Conservation (phyloP, 2,888 invertebrate species). For the Entomobrya multifasciata region DNA sequence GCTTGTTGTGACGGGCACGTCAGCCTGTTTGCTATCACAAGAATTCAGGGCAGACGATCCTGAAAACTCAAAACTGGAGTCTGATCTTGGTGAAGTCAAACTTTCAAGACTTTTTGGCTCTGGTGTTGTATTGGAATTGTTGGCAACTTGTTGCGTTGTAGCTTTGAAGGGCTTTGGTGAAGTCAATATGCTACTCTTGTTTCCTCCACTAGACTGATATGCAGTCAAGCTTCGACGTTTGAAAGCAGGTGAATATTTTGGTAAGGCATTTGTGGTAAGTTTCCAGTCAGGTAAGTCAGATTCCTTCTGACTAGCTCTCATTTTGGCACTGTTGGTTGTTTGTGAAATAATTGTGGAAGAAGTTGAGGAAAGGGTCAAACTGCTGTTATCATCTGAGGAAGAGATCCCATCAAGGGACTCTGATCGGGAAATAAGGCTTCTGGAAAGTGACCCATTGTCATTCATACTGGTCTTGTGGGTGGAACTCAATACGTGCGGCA, state of each 20-base stretch:
- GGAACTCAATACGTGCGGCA: conserved; percentile 61
- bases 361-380: conserved; percentile 49
- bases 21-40: conserved; percentile 39
- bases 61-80: conserved; percentile 83
- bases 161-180: conserved; percentile 73
- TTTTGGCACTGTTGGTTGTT: conserved; percentile 70
- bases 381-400: conserved; percentile 59
- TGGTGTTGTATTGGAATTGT: conserved; percentile 77
- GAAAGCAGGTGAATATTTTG: conserved; percentile 91
- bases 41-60: too few species aligned
- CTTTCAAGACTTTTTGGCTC: conserved; percentile 84
- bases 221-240: conserved; percentile 88
- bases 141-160: conserved; percentile 80
- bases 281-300: conserved; percentile 79
- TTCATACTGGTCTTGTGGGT: conserved; percentile 35
- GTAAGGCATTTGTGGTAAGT: conserved; percentile 82
- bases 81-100: conserved; percentile 84
- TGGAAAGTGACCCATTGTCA: conserved; percentile 18
- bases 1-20: too few species aligned
- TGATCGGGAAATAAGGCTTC: conserved; percentile 70
- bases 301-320: conserved; percentile 75
- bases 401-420: conserved; percentile 76
- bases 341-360: conserved; percentile 52
- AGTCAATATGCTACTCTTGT: conserved; percentile 35
- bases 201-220: conserved; percentile 81